Conservation (phyloP, 2,888 invertebrate species). For the Archaeoteleia sp. region DNA sequence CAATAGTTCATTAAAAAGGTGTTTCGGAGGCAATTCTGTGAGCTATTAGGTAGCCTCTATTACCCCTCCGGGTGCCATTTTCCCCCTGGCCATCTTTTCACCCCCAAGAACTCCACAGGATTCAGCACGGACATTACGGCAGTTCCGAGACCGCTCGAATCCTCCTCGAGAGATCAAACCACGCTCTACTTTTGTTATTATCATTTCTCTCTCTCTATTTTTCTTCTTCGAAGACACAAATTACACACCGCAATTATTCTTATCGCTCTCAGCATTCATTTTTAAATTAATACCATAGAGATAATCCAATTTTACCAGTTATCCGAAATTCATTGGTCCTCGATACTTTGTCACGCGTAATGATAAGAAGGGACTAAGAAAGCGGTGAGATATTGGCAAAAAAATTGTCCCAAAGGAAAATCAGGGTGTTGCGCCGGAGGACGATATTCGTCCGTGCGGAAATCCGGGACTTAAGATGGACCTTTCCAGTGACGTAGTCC, state of each 20-base stretch:
- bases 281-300: conserved; percentile 15
- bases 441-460: conserved; percentile 30
- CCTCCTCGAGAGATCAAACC: conserved; percentile 55
- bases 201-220: conserved; percentile 24
- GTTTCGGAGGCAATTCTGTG: conserved; percentile 83
- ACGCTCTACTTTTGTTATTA: conserved; percentile 46
- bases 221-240: conserved; percentile 19
- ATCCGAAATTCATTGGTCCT: conserved; percentile 1
- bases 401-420: conserved; percentile 8
- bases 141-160: conserved; percentile 64
- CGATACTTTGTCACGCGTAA: background rate
- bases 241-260: conserved; percentile 46
- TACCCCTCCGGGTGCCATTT: conserved; percentile 77
- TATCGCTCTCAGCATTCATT: conserved; percentile 23
- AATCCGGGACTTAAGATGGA: conserved; percentile 44
- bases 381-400: background rate
- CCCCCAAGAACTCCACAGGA: conserved; percentile 60
- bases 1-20: conserved; percentile 85
- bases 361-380: background rate
- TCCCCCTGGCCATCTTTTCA: conserved; percentile 59
- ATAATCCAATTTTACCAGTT: conserved; percentile 3
- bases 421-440: conserved; percentile 3
- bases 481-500: conserved; percentile 32
- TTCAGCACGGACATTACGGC: conserved; percentile 70
- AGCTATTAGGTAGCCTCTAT: conserved; percentile 81